Evolutionary conservation across 2,113 vertebrate genomes (phyloP), one percentile per base, ranked within the genome.

Genomic region (Oxyruncus cristatus): DNA sequence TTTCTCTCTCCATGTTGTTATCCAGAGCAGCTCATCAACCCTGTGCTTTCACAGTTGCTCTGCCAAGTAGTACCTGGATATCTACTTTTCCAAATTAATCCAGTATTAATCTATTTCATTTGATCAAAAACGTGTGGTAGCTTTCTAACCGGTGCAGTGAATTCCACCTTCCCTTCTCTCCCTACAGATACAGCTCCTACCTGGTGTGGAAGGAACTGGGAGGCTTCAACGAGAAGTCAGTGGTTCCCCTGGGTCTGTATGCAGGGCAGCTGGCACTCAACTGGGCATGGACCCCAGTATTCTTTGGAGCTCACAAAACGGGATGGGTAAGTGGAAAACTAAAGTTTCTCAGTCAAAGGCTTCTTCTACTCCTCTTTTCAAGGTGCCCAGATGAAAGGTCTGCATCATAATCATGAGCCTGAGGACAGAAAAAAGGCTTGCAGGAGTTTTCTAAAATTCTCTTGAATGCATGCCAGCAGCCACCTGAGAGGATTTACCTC

Each of bases 201-300:
- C 63, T 98, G 65, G 76, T 98, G 46, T 98, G 98, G 98, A 98
- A 97, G 46, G 98, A 98, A 85, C 8, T 98, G 58, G 98, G 98
- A 15, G 98, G 98, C 80, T 98, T 98, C 97, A 98, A 52, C 0
- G 95, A 98, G 12, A 97, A 98, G 33, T 94, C 98, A 0, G 15
- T 98, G 80, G 87, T 98, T 42, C 98, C 98, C 26, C 96, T 98
- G 81, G 98, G 98, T n/a, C 96, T 98, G 35, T 98, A 98, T 9
- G 96, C 96, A 4, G 97, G 98, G 50, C 98, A 98, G 87, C 96
- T 98, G 96, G 97, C 97, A 66, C 70, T 98, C 35, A 98, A 98
- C 91, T 98, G 98, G 98, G 95, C 97, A 2, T 98, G 98, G 98
- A 96, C 97, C 33, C 98, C 98, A 14, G 18, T 98, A 58, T 98